Evolutionary conservation across 2,113 vertebrate species (phyloP), one percentile per base, ranked within the genome.

Genomic region (Cinclus mexicanus): DNA sequence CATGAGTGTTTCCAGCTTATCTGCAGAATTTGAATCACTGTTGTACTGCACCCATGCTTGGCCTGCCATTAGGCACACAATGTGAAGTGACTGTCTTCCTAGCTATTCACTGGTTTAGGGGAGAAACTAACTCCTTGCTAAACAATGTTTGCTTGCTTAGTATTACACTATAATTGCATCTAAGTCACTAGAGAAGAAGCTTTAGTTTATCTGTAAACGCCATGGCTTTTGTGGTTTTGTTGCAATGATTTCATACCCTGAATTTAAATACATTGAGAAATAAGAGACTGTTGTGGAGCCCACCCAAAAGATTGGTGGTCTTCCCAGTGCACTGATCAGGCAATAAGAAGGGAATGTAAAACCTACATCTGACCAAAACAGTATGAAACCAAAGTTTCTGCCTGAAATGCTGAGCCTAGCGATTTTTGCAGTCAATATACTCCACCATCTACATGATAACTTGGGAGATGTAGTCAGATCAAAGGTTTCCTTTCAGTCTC

Each of bases 161-260:
- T 56, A 52, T 70, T 68, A 9, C 28, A 41, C 23, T 63, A 13
- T 18, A 90, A 57, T 63, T 92, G 18, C 42, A 47, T 74, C 10
- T 46, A 80, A 95, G 50, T 50, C 63, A 49, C 47, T 29, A 44
- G 52, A 94, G 75, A 88, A 91, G 47, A 85, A 15, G 22, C 24
- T 90, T 91, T 79, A 92, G 25, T 65, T 74, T 77, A 33, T 50
- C 83, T 93, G n/a, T 56, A 88, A 95, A 86, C 37, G 47, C 37
- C 52, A 50, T 26, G 85, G 87, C 22, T 94, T 90, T 83, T 92
- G 92, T 92, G 92, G 85, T 42, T 91, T 94, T 74, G 79, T 90
- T 83, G 70, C 35, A 89, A 59, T 17, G 46, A 90, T 75, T 95
- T 91, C 61, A 87, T 83, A 61, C 31, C 37, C 68, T 44, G 33